These are phyloP conservation scores for Abrostola tripartita DNA, from an alignment of 2,888 invertebrate species.

Conservation along the genomic window DNA sequence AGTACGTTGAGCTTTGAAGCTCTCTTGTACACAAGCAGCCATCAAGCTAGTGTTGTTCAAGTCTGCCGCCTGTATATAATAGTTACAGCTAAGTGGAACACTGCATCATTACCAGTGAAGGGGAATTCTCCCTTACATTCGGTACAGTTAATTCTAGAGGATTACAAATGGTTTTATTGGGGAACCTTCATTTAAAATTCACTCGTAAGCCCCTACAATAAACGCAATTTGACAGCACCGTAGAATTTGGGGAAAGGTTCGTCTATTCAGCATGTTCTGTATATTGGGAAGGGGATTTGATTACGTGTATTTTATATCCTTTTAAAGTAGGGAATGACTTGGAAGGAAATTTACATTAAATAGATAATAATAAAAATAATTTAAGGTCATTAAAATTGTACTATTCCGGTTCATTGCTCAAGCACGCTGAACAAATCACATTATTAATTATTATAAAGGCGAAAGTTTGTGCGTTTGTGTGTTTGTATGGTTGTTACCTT, in stretches of 20 bases:
- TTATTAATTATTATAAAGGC: too few relatives aligned
- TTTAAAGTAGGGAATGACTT: too few relatives aligned
- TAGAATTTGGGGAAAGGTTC: constrained; percentile 9
- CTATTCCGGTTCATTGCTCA: too few relatives aligned
- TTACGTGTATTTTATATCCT: not conserved
- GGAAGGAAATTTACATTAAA: too few relatives aligned
- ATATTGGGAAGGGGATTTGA: not conserved
- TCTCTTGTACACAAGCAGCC: constrained; percentile 47
- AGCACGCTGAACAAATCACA: too few relatives aligned
- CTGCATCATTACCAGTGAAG: constrained; percentile 30
- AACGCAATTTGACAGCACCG: constrained; percentile 15
- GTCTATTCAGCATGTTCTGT: not conserved
- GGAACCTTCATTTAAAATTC: constrained; percentile 25
- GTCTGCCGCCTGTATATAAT: constrained; percentile 41
- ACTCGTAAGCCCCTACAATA: constrained; percentile 17
- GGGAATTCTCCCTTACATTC: constrained; percentile 40
- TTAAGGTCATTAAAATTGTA: too few relatives aligned
- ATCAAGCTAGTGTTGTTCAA: constrained; percentile 47
- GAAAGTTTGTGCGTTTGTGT: too few relatives aligned
- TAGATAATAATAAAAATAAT: too few relatives aligned
- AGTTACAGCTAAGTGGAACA: constrained; percentile 45
- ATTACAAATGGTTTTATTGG: constrained; percentile 34
- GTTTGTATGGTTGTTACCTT: too few relatives aligned
- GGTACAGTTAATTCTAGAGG: constrained; percentile 29
- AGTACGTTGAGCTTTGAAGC: constrained; percentile 37